phyloP scores from a whole-genome alignment of 2,113 vertebrate genomes.

The Apteryx owenii region DNA sequence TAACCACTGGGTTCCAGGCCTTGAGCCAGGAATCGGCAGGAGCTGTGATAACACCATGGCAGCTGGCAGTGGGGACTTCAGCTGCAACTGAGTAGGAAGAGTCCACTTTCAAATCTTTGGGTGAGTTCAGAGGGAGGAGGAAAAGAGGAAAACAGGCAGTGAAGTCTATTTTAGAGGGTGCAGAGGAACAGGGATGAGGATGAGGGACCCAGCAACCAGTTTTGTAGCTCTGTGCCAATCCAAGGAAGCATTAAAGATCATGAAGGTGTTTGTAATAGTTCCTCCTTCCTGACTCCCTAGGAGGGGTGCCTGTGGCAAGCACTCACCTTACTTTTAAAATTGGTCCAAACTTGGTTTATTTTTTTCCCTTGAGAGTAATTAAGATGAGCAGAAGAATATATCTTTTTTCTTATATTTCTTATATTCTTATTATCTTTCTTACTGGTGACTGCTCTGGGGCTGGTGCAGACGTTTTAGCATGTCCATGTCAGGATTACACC shows the following conservation, averaged over 20 bases:
- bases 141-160: neutral
- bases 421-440: neutral
- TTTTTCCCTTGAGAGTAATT: neutral
- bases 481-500: neutral
- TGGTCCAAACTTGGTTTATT: neutral
- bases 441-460: neutral
- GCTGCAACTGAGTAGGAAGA: neutral
- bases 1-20: accelerated
- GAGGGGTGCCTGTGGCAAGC: neutral
- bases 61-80: accelerated
- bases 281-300: neutral
- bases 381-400: neutral
- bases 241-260: neutral
- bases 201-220: neutral
- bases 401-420: neutral
- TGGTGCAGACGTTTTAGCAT: neutral
- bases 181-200: neutral
- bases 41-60: neutral
- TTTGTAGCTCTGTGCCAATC: neutral
- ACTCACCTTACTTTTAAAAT: neutral
- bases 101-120: neutral
- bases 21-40: neutral
- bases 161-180: neutral
- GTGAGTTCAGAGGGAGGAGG: neutral
- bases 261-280: neutral